A percentile compares a stretch with the other conserved stretches of the same genome.
phyloP scores from a whole-genome alignment of 2,113 vertebrate genomes.

The Chamaea fasciata region DNA sequence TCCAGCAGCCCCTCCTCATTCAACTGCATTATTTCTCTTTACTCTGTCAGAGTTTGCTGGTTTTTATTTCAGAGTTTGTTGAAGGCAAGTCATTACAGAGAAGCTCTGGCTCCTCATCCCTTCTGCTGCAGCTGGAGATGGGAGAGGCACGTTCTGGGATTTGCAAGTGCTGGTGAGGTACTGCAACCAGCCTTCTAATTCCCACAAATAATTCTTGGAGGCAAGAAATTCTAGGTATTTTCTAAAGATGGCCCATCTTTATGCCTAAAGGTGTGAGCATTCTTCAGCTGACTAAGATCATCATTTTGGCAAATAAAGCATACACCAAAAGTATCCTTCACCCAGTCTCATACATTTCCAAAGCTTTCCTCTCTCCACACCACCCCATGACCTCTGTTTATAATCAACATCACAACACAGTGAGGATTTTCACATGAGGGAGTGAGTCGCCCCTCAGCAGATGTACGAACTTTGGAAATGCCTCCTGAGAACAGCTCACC shows the following conservation, averaged over 20 bases:
- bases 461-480: not conserved
- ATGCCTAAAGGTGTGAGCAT: not conserved
- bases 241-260: not conserved
- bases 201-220: not conserved
- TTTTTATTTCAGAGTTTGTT: not conserved
- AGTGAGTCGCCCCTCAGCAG: not conserved
- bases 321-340: not conserved
- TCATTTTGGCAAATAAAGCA: not conserved
- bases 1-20: not conserved
- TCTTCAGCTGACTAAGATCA: not conserved
- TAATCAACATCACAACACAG: not conserved
- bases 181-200: not conserved
- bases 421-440: not conserved
- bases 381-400: not conserved
- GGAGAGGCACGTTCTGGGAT: not conserved
- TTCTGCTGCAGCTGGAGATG: not conserved
- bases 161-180: not conserved
- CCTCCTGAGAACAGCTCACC: not conserved
- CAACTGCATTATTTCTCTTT: not conserved
- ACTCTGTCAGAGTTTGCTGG: not conserved
- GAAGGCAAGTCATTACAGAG: not conserved
- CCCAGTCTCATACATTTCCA: not conserved
- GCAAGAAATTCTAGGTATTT: slow-evolving; percentile 10
- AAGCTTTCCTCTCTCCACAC: not conserved
- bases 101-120: not conserved